phyloP scores from a whole-genome alignment of 1,140 invertebrate genomes.

The Zeugodacus cucurbitae region DNA sequence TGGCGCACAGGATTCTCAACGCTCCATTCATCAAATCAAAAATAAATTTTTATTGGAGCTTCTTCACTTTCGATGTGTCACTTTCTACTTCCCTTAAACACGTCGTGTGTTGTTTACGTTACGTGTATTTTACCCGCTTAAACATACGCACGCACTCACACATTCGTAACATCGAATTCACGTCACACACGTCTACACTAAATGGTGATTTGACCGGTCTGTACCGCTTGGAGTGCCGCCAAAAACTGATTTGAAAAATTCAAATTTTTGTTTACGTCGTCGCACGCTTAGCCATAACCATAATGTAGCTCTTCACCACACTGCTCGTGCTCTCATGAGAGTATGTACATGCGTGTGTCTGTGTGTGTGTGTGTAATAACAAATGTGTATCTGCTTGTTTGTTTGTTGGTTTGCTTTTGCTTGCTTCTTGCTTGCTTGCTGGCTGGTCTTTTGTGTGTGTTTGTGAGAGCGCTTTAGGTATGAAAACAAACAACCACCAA shows the following conservation, averaged over 20 bases:
- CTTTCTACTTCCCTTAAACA: neutral
- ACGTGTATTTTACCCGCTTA: slow-evolving; percentile 34
- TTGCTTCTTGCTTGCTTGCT: neutral
- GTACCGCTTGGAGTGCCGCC: slow-evolving; percentile 54
- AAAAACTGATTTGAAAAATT: slow-evolving; percentile 60
- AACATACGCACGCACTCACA: neutral
- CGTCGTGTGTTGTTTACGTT: slow-evolving; percentile 20
- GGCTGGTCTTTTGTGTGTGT: neutral
- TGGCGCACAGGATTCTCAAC: neutral
- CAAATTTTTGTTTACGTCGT: slow-evolving; percentile 55
- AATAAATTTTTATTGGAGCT: neutral
- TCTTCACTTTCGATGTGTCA: slow-evolving; percentile 4
- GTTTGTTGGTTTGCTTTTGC: neutral
- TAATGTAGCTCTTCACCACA: slow-evolving; percentile 36
- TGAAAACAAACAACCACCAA: slow-evolving; percentile 37
- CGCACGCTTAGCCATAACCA: slow-evolving; percentile 18
- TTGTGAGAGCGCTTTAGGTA: slow-evolving; percentile 28
- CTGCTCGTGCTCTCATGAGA: slow-evolving; percentile 33
- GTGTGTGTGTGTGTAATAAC: neutral
- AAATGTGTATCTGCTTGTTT: slow-evolving; percentile 36
- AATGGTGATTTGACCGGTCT: slow-evolving; percentile 25
- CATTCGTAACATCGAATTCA: neutral
- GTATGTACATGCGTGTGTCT: too few relatives aligned
- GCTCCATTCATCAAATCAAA: neutral
- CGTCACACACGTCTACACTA: neutral